Evolutionary conservation across 2,888 invertebrate species (phyloP), one percentile per base, ranked within the genome.

Genomic region (Byasa hedistus): DNA sequence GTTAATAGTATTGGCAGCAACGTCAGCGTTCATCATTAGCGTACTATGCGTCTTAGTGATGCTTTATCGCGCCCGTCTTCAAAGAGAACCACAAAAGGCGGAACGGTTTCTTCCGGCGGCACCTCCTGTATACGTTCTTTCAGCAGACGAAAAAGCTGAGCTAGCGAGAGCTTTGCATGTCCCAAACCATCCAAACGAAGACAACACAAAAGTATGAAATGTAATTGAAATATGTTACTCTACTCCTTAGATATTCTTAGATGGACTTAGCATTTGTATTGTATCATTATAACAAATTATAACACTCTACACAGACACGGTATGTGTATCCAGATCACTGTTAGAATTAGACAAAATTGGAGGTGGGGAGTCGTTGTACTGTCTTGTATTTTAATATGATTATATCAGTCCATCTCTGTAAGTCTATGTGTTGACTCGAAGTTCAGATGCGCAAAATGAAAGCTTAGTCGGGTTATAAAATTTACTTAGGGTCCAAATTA

Each of bases 11-110:
- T 90, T 96, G 63, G 96, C 95, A 27, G 95, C 96, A 0, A 95
- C 95, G 10, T 96, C 96, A 5, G 96, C 96, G 0, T 96, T 96
- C 78, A 93, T 96, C 66, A 95, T 96, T 79, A 95, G 95, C 79
- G 94, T 96, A 23, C 91, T 96, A 23, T 94, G 95, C 36, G 94
- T 96, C 4, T 92, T 96, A 19, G 93, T 96, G 3, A 94, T 96
- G 93, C 85, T 96, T 19, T 96, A 96, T 81, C 93, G 95, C 17
- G 92, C 93, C 17, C 82, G 89, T 68, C 79, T 94, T 32, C 93
- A 92, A 71, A 75, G 91, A 17, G 91, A 92, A 66, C 89, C 89
- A 2, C 92, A 92, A 67, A 91, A 92, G 69, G 92, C 92, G 0
- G 92, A 94, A 72, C 83, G 94, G 54, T 95, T 94, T 75, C 87